A percentile compares a stretch with the other conserved stretches of the same genome.
These are phyloP conservation scores for Nephrotoma appendiculata DNA, from an alignment of 2,888 invertebrate species.

Conservation along the genomic window DNA sequence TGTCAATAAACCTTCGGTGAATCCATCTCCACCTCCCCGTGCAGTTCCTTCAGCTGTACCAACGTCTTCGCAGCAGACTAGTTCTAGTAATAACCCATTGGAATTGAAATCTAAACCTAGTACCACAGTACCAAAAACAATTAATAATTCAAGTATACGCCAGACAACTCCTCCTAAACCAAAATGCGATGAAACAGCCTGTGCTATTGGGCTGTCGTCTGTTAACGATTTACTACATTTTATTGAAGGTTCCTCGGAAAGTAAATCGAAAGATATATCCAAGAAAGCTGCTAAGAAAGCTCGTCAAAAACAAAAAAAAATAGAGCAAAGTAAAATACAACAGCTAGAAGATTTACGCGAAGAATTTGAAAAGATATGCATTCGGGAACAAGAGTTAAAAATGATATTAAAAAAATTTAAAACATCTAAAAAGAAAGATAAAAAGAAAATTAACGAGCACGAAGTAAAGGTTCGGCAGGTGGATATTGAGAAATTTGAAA, in stretches of 20 bases:
- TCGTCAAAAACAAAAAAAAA: constrained; percentile 30
- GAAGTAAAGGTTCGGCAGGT: constrained; percentile 29
- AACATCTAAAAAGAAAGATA: constrained; percentile 22
- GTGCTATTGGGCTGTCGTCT: background rate
- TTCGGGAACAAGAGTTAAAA: constrained; percentile 28
- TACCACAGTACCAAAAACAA: background rate
- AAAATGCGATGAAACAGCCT: background rate
- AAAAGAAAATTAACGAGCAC: constrained; percentile 27
- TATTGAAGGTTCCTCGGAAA: constrained; percentile 26
- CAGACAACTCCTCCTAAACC: background rate
- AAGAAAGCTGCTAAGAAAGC: constrained; percentile 33
- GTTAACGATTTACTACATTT: constrained; percentile 28
- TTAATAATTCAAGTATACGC: background rate
- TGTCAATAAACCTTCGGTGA: background rate
- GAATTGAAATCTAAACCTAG: background rate
- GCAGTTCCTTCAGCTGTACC: background rate
- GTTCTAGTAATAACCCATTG: background rate
- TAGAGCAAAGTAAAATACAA: constrained; percentile 27
- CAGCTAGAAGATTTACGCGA: constrained; percentile 26
- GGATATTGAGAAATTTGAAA: constrained; percentile 28
- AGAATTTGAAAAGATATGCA: constrained; percentile 29
- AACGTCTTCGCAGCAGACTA: background rate
- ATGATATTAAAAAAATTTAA: constrained; percentile 24
- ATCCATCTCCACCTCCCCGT: background rate
- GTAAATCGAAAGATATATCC: constrained; percentile 15